These are phyloP conservation scores for Penaeus vannamei DNA, from an alignment of 1,140 invertebrate genomes.

Conservation along the genomic window DNA sequence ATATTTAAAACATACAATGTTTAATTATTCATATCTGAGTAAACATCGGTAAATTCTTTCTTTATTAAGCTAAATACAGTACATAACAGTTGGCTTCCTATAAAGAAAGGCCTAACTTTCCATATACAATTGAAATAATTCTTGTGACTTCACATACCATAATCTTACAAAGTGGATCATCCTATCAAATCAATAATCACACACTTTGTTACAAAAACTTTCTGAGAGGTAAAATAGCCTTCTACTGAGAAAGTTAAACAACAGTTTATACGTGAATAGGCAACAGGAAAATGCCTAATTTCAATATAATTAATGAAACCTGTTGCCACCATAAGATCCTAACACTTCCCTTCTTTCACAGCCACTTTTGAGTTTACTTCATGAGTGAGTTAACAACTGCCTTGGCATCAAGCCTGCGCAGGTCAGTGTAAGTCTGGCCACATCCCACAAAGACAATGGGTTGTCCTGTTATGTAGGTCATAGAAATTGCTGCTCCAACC, in stretches of 20 bases:
- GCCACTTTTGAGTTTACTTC: constrained; percentile 79
- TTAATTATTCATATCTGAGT: no score
- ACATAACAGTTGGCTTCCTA: no score
- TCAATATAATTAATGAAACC: not conserved
- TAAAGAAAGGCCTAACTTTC: no score
- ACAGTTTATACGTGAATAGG: not conserved
- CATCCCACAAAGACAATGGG: constrained; percentile 99
- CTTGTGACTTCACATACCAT: no score
- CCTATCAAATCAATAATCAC: no score
- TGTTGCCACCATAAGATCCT: not conserved
- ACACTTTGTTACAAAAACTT: no score
- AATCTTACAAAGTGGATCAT: no score
- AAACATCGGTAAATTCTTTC: no score
- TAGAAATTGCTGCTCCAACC: constrained; percentile 99
- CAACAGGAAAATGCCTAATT: not conserved
- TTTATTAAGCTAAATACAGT: no score
- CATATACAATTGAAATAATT: no score
- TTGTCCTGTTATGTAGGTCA: constrained; percentile 99
- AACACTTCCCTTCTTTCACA: constrained; percentile 36
- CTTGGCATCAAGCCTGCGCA: constrained; percentile 96
- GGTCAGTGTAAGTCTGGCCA: constrained; percentile 98
- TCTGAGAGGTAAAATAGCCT: no score
- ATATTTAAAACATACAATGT: no score
- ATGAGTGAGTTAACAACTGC: constrained; percentile 97
- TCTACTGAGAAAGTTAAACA: constrained; percentile 26